phyloP scores from a whole-genome alignment of 2,888 invertebrate genomes.

The Eudemis profundana region DNA sequence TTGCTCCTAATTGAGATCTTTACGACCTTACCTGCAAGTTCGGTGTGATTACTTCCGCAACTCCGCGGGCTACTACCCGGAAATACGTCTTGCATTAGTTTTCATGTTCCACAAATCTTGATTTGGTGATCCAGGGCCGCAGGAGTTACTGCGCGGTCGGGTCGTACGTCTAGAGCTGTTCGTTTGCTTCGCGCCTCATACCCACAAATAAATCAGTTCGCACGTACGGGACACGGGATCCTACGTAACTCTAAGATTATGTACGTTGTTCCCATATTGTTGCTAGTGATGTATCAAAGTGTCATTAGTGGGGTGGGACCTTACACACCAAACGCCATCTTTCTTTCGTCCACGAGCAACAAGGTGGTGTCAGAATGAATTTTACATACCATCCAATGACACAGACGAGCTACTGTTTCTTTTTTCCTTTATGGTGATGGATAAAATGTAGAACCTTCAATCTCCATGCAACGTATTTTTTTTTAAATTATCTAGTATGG shows the following conservation, averaged over 20 bases:
- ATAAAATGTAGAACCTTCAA: too few species aligned
- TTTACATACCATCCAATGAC: too few species aligned
- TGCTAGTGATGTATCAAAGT: conserved; percentile 39
- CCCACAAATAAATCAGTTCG: conserved; percentile 82
- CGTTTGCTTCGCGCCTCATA: conserved; percentile 82
- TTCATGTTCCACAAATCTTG: conserved; percentile 40
- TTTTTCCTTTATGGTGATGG: too few species aligned
- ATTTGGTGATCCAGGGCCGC: conserved; percentile 55
- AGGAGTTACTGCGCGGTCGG: conserved; percentile 66
- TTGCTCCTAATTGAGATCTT: conserved; percentile 16
- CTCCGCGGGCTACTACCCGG: conserved; percentile 11
- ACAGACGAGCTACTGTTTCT: too few species aligned
- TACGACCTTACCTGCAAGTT: conserved; percentile 8
- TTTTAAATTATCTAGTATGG: too few species aligned
- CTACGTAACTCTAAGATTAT: too few species aligned
- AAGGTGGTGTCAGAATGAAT: too few species aligned
- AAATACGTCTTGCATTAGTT: conserved; percentile 33
- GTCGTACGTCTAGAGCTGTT: conserved; percentile 81
- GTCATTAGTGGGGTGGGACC: neutral
- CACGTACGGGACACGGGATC: conserved; percentile 58
- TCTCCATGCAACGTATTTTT: too few species aligned
- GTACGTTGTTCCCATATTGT: too few species aligned
- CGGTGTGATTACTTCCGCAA: conserved; percentile 17
- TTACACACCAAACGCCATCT: too few species aligned
- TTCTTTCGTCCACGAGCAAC: too few species aligned